Evolutionary conservation across 2,797 vertebrate genomes (phyloP), one percentile per base, ranked within the genome.

Genomic region (Microcaecilia unicolor): DNA sequence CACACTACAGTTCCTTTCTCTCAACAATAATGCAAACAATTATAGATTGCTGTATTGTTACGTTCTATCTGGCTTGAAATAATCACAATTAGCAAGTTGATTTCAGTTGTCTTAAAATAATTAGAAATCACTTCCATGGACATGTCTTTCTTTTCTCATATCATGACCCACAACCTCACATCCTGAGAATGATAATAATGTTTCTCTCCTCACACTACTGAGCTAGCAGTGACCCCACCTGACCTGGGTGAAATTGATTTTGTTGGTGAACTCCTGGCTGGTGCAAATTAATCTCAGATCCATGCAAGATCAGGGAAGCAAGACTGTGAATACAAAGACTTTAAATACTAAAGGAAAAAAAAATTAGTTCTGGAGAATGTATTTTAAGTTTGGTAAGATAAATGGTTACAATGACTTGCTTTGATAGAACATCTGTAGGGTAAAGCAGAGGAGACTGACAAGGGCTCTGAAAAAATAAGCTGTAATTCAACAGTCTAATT

Each of bases 401-500:
- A 86, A 94, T 87, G 79, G 70, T 60, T 78, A 84, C 87, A 84
- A 80, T 74, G 84, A 82, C 81, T 86, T 81, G 77, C 83, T 90
- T 87, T 92, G 86, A 89, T 89, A 69, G 80, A 82, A 86, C 78
- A 83, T 85, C 84, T 87, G 82, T 78, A 86, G 78, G n/a, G n/a
- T 64, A 70, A 72, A 77, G 68, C 58, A 74, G 66, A 64, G 64
- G 64, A 70, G 81, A 83, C 77, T 67, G 86, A 84, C 69, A 70
- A 67, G 65, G 56, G 66, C 57, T 73, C 67, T 78, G 53, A 62
- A 72, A 79, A 71, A 86, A n/a, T n/a, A n/a, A 85, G 70, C 77
- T 84, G 83, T 85, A 86, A 91, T 88, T 88, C 92, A 90, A 94
- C 89, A 91, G 86, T 83, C 87, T 91, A 76, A 92, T 92, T 93